Evolutionary conservation across 2,113 vertebrate species (phyloP).

Genomic region (Datnioides undecimradiatus): DNA sequence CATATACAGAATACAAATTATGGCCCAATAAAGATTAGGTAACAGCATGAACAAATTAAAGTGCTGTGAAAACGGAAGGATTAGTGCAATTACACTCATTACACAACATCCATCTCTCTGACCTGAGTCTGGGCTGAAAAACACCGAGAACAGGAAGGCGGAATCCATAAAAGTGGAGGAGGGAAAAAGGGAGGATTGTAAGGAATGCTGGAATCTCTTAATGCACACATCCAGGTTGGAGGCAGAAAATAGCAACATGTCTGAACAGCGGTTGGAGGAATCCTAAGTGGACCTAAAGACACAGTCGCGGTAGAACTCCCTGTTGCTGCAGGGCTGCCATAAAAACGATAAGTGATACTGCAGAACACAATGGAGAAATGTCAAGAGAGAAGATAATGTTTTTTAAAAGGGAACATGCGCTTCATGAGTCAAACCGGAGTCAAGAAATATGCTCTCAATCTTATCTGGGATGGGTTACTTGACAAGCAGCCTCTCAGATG

Average conservation of each 20-base stretch:
- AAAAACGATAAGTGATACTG: conserved; percentile 64
- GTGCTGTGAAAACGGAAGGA: conserved; percentile 76
- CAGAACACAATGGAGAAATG: conserved; percentile 62
- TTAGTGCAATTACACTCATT: conserved; percentile 79
- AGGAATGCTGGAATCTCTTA: conserved; percentile 81
- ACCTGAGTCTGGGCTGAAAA: conserved; percentile 65
- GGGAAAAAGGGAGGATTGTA: conserved; percentile 54
- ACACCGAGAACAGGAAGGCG: conserved; percentile 66
- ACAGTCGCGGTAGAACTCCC: conserved; percentile 43
- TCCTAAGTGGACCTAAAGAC: conserved; percentile 59
- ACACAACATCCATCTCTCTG: conserved; percentile 75
- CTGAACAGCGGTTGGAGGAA: conserved; percentile 80
- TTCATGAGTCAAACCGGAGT: conserved; percentile 41
- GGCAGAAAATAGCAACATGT: conserved; percentile 78
- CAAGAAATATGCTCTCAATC: conserved; percentile 43
- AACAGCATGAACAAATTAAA: conserved; percentile 81
- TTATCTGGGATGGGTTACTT: conserved; percentile 42
- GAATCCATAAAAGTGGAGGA: conserved; percentile 69
- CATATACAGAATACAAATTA: conserved; percentile 79
- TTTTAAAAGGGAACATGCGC: conserved; percentile 59
- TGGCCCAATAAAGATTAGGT: conserved; percentile 79
- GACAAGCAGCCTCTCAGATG: conserved; percentile 19
- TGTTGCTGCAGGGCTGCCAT: conserved; percentile 70
- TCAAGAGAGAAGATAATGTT: conserved; percentile 68
- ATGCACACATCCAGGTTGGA: conserved; percentile 74